These are phyloP conservation scores for Mythimna vitellina DNA, from an alignment of 2,888 invertebrate genomes.

Conservation along the genomic window DNA sequence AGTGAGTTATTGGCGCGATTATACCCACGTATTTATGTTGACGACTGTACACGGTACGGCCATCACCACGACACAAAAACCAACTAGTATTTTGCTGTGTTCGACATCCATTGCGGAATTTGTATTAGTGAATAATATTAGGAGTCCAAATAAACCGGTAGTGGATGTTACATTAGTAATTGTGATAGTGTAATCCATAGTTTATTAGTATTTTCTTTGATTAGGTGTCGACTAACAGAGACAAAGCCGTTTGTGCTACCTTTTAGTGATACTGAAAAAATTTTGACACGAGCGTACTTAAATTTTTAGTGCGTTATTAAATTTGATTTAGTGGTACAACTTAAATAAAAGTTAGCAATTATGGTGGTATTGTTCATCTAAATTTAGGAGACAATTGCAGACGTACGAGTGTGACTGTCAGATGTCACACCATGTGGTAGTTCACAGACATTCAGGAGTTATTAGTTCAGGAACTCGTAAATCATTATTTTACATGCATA, in stretches of 20 bases:
- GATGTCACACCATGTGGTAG: conserved; percentile 23
- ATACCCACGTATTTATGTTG: conserved; percentile 66
- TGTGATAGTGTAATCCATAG: conserved; percentile 6
- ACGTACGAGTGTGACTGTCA: conserved; percentile 8
- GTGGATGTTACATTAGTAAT: conserved; percentile 20
- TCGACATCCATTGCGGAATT: conserved; percentile 35
- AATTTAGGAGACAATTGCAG: conserved; percentile 52
- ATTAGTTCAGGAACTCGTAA: conserved; percentile 29
- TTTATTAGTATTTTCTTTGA: conserved; percentile 39
- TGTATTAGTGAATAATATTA: not conserved
- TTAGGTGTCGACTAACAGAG: conserved; percentile 58
- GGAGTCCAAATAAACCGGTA: conserved; percentile 3
- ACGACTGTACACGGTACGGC: conserved; percentile 53
- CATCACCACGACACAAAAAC: conserved; percentile 15
- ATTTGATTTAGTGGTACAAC: conserved; percentile 62
- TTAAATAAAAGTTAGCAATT: conserved; percentile 51
- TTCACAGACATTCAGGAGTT: conserved; percentile 9
- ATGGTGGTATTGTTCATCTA: conserved; percentile 54
- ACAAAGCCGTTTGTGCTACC: conserved; percentile 60
- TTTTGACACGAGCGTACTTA: conserved; percentile 41
- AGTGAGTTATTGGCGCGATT: conserved; percentile 69
- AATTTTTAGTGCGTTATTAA: conserved; percentile 63
- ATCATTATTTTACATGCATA: not conserved
- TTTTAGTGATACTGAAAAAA: conserved; percentile 55
- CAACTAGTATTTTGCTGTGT: not conserved